Percentiles rank a stretch among this genome's conserved stretches.
These are phyloP conservation scores for Cephus spinipes DNA, from an alignment of 2,888 invertebrate genomes.

Conservation along the genomic window DNA sequence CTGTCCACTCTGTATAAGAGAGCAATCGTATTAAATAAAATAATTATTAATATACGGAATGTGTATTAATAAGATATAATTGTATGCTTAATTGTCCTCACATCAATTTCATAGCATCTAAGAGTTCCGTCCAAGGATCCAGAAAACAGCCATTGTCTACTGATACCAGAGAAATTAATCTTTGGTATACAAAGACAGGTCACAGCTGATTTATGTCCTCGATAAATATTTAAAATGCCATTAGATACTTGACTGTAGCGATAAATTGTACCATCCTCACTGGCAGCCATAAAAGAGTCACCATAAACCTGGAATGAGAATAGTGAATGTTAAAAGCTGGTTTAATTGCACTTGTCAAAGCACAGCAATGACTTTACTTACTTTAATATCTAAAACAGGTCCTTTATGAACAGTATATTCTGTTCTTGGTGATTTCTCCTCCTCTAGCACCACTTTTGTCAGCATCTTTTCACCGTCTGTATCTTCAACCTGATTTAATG, in stretches of 20 bases:
- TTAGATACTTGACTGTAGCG: constrained; percentile 71
- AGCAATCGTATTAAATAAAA: background rate
- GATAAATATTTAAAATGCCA: constrained; percentile 69
- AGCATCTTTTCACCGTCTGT: background rate
- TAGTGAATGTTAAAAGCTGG: background rate
- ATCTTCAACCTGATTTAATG: background rate
- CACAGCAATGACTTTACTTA: constrained; percentile 36
- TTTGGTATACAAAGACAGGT: constrained; percentile 73
- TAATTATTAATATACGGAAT: background rate
- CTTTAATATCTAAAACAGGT: constrained; percentile 64
- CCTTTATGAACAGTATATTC: constrained; percentile 60
- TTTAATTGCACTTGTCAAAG: background rate
- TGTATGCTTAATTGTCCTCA: background rate
- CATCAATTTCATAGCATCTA: constrained; percentile 70
- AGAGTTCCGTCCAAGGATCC: constrained; percentile 75
- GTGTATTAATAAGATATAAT: background rate
- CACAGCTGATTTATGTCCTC: constrained; percentile 72
- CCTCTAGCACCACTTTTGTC: constrained; percentile 6
- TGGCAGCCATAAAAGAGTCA: constrained; percentile 73
- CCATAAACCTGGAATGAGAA: constrained; percentile 70
- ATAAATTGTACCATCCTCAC: constrained; percentile 75
- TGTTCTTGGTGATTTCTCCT: constrained; percentile 39
- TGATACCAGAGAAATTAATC: constrained; percentile 50
- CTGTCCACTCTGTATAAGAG: constrained; percentile 68
- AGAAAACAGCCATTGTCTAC: constrained; percentile 71